These are phyloP conservation scores for Cromileptes altivelis DNA, from an alignment of 2,113 vertebrate genomes.

Conservation along the genomic window DNA sequence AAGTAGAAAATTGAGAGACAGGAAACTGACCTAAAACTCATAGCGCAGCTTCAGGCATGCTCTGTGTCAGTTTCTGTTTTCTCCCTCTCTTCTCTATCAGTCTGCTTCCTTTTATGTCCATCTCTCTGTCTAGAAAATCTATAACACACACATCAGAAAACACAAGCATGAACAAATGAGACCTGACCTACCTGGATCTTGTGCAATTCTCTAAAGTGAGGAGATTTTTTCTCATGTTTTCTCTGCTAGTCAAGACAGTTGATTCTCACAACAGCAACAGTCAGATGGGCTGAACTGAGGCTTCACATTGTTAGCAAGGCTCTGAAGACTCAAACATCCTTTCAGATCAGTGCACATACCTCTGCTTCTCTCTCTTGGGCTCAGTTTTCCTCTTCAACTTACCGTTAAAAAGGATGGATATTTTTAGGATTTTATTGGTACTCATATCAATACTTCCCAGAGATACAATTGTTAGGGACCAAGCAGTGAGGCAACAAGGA, in stretches of 20 bases:
- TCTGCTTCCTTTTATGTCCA: conserved; percentile 5
- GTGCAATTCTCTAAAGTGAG: not conserved
- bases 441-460: too few relatives aligned
- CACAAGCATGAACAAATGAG: conserved; percentile 3
- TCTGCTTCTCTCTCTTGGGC: not conserved
- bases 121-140: conserved; percentile 23
- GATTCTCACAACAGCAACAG: conserved; percentile 28
- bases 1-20: conserved; percentile 27
- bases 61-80: not conserved
- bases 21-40: conserved; percentile 40
- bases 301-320: conserved; percentile 27
- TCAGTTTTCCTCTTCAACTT: not conserved
- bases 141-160: not conserved
- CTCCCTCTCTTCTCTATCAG: conserved; percentile 1
- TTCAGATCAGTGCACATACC: conserved; percentile 3
- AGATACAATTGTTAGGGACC: too few relatives aligned
- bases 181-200: not conserved
- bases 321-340: conserved; percentile 25
- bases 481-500: too few relatives aligned
- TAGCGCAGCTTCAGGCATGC: not conserved
- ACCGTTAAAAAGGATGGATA: not conserved
- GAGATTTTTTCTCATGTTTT: too few relatives aligned
- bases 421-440: too few relatives aligned
- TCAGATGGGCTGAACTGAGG: conserved; percentile 15
- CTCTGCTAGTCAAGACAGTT: conserved; percentile 21